Evolutionary conservation across 2,113 vertebrate species (phyloP).

Genomic region (Paramormyrops kingsleyae): DNA sequence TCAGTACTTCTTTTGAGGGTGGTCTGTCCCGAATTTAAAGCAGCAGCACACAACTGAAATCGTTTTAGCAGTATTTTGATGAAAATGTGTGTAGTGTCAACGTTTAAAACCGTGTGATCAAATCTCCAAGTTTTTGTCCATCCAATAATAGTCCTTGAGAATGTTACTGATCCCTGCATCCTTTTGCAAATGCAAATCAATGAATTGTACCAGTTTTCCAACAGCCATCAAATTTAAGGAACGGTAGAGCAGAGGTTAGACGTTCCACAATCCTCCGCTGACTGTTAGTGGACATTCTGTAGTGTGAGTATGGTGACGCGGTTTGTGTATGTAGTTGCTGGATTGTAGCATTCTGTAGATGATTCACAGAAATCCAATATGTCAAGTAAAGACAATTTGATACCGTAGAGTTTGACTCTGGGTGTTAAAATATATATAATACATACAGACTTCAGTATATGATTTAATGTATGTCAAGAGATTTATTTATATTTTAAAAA

Average conservation of each 20-base stretch:
- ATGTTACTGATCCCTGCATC: background rate
- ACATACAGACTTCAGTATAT: slow-evolving; percentile 37
- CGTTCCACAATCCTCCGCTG: background rate
- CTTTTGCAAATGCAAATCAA: background rate
- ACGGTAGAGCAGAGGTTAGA: background rate
- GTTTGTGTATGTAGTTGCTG: background rate
- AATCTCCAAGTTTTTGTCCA: background rate
- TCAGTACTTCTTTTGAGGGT: background rate
- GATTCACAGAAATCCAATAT: slow-evolving; percentile 18
- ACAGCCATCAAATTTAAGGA: background rate
- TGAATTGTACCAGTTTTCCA: background rate
- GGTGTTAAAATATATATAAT: slow-evolving; percentile 9
- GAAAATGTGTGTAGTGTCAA: background rate
- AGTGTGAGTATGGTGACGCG: background rate
- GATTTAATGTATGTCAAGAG: slow-evolving; percentile 32
- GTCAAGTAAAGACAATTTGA: background rate
- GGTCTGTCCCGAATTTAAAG: slow-evolving; percentile 1
- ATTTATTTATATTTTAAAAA: slow-evolving; percentile 46
- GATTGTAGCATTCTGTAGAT: background rate
- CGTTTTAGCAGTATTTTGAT: background rate
- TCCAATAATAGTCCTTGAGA: background rate
- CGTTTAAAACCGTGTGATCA: background rate
- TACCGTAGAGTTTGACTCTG: background rate
- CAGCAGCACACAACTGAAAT: background rate
- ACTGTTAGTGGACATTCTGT: background rate